Evolutionary conservation across 2,797 vertebrate genomes (phyloP).

Genomic region (Buphagus erythrorhynchus): DNA sequence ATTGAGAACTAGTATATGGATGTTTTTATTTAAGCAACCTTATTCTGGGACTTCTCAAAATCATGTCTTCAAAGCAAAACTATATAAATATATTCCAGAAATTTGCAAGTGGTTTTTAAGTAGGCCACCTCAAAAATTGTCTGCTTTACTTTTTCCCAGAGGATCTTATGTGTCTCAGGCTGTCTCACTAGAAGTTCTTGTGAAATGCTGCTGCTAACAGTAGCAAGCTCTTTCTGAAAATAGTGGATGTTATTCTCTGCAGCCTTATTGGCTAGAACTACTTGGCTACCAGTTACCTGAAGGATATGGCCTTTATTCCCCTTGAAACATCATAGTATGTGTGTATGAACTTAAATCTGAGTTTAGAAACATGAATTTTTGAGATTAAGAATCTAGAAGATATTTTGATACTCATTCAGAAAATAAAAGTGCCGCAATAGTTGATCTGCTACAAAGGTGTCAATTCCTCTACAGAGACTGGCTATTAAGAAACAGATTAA

Average conservation of each 20-base stretch:
- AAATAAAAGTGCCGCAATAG: background rate
- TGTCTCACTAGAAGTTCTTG: background rate
- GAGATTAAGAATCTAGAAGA: background rate
- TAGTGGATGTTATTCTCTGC: background rate
- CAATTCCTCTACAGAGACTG: background rate
- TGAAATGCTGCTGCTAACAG: background rate
- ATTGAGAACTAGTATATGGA: background rate
- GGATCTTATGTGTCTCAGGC: background rate
- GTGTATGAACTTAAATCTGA: background rate
- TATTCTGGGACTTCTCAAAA: background rate
- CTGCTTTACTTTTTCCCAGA: slow-evolving; percentile 4
- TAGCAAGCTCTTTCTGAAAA: slow-evolving; percentile 4
- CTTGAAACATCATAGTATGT: background rate
- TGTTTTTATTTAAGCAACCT: background rate
- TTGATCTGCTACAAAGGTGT: background rate
- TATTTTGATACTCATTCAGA: background rate
- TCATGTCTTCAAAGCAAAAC: background rate
- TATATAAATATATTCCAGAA: background rate
- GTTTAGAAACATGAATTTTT: background rate
- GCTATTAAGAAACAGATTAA: background rate
- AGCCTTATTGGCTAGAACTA: background rate
- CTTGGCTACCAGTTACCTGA: background rate
- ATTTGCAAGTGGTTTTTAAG: background rate
- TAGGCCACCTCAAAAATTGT: background rate
- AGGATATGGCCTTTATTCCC: background rate